Evolutionary conservation across 2,113 vertebrate species (phyloP), one percentile per base, ranked within the genome.

Genomic region (Alaudala cheleensis): DNA sequence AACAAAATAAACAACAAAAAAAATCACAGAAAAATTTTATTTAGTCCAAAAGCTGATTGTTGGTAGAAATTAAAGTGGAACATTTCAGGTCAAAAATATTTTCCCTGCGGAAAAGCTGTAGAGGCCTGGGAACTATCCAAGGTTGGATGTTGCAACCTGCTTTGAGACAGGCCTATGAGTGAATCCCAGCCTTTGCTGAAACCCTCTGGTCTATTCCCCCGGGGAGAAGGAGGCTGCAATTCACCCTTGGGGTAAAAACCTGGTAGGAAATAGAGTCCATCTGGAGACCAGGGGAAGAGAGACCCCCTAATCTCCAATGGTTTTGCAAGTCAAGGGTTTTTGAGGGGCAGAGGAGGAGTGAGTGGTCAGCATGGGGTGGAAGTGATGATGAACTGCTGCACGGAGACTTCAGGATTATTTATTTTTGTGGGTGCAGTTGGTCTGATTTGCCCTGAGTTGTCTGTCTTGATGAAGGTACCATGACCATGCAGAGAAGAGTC

Each of bases 381-480:
- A 70, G 8, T 37, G 34, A 34, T 24, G 18, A 7, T 7, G 18
- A 82, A 33, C 33, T 49, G 12, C 5, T 61, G n/a, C n/a, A 37
- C 6, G 11, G 4, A 60, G 26, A 8, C 12, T 54, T 73, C 26
- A 42, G 66, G 25, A 28, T 14, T 31, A 9, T 24, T 34, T 47
- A 11, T 24, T 49, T 77, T 57, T 45, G 28, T 51, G 65, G 8
- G 4, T 76, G 28, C 12, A 15, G 16, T 60, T 76, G 23, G 7
- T 71, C 25, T 77, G 25, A 57, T 61, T 61, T 62, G 19, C 18
- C 33, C 26, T 2, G 13, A 53, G 18, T 28, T 57, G 16, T 49
- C 58, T 44, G 23, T 42, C 25, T 53, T 0, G 1, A n/a, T 0
- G 0, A 31, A 47, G n/a, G 7, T 11, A 33, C 25, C 29, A 44